A percentile compares a stretch with the other conserved stretches of the same genome.
phyloP scores from a whole-genome alignment of 2,797 vertebrate species.

The Spondyliosoma cantharus region DNA sequence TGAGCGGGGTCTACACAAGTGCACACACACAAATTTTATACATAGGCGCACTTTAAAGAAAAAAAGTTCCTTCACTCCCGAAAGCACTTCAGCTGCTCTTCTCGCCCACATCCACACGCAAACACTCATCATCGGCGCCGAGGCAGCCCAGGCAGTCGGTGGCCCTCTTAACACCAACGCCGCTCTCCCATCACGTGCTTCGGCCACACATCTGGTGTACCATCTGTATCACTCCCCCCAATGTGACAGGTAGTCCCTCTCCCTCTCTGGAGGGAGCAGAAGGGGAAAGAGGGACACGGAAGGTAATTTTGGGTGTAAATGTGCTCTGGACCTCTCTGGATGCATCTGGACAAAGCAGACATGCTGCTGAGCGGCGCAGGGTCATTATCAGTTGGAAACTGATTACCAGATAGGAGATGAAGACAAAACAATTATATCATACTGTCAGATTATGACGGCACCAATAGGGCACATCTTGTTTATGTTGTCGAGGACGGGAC shows the following conservation, averaged over 20 bases:
- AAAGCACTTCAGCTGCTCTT: conserved; percentile 19
- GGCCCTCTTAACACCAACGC: conserved; percentile 75
- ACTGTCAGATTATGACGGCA: conserved; percentile 68
- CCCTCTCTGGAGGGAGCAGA: conserved; percentile 77
- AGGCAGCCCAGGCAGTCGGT: conserved; percentile 52
- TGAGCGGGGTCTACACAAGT: conserved; percentile 53
- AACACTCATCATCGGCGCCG: conserved; percentile 49
- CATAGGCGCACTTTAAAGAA: conserved; percentile 9
- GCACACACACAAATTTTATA: conserved; percentile 43
- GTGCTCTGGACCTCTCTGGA: conserved; percentile 80
- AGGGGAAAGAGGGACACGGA: conserved; percentile 69
- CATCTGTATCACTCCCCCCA: conserved; percentile 84
- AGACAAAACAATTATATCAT: conserved; percentile 78
- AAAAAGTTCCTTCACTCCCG: conserved; percentile 43
- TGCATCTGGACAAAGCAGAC: conserved; percentile 83
- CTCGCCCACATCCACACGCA: conserved; percentile 18
- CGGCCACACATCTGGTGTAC: conserved; percentile 86
- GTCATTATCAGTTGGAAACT: conserved; percentile 74
- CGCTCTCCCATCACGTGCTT: conserved; percentile 77
- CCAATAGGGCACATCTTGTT: conserved; percentile 52
- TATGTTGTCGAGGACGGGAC: conserved; percentile 26
- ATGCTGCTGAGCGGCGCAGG: conserved; percentile 66
- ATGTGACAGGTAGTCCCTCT: conserved; percentile 85
- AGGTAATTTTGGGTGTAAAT: conserved; percentile 85
- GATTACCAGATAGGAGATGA: conserved; percentile 62